These are phyloP conservation scores for Syndactyla subalaris DNA, from an alignment of 2,797 vertebrate genomes.

Conservation along the genomic window DNA sequence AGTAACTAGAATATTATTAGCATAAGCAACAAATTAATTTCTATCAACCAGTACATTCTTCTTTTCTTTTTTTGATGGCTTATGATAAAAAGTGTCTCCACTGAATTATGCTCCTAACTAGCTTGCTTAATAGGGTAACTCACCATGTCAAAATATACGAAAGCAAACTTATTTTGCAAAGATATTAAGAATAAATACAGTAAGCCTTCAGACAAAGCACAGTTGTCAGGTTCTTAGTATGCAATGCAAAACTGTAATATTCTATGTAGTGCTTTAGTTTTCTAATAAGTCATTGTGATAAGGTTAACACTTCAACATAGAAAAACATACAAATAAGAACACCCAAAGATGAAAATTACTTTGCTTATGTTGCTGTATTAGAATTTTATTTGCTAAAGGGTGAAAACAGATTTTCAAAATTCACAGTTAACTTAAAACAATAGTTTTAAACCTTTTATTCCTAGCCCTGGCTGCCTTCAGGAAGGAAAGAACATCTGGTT, in stretches of 20 bases:
- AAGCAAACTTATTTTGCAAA: slow-evolving; percentile 36
- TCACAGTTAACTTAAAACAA: slow-evolving; percentile 87
- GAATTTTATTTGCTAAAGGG: slow-evolving; percentile 86
- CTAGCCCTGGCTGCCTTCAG: slow-evolving; percentile 84
- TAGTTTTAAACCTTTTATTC: slow-evolving; percentile 85
- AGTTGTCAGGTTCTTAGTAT: slow-evolving; percentile 62
- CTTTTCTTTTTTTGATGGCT: background rate
- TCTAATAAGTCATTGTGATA: slow-evolving; percentile 78
- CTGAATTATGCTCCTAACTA: slow-evolving; percentile 36
- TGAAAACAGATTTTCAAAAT: slow-evolving; percentile 83
- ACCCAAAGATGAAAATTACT: slow-evolving; percentile 79
- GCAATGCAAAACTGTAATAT: slow-evolving; percentile 67
- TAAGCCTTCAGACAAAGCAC: slow-evolving; percentile 67
- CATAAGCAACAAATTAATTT: slow-evolving; percentile 36
- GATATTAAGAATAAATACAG: slow-evolving; percentile 53
- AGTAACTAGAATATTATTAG: slow-evolving; percentile 30
- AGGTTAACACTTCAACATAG: slow-evolving; percentile 74
- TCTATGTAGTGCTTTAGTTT: slow-evolving; percentile 61
- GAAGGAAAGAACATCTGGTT: slow-evolving; percentile 89
- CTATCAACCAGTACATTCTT: background rate
- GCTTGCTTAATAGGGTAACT: slow-evolving; percentile 1
- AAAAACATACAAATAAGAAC: slow-evolving; percentile 69
- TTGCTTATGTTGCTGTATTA: slow-evolving; percentile 82
- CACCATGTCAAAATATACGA: slow-evolving; percentile 2
- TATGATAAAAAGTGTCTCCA: slow-evolving; percentile 1